Conservation (phyloP, 1,140 invertebrate genomes). For the Pseudobourletiella spinata region DNA sequence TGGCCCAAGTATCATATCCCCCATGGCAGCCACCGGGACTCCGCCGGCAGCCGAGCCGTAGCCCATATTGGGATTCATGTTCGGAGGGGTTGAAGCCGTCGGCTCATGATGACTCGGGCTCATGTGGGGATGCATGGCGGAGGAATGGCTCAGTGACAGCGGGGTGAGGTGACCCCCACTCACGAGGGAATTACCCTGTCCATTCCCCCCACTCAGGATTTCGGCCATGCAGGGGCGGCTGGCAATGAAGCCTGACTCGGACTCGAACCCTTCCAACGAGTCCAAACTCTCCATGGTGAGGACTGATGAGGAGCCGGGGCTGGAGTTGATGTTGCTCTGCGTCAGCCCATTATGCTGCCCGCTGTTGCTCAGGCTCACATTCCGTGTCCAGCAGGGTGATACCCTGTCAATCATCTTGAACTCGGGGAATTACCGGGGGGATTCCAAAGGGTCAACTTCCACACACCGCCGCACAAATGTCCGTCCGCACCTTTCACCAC, state of each 20-base stretch:
- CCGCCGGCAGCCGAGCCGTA: conserved; percentile 16
- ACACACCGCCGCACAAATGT: neutral
- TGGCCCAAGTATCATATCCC: neutral
- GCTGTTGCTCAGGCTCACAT: conserved; percentile 10
- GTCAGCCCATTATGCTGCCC: neutral
- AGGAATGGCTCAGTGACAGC: conserved; percentile 28
- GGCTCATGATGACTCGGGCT: conserved; percentile 32
- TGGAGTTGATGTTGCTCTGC: conserved; percentile 17
- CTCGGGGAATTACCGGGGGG: neutral
- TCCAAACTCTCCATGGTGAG: conserved; percentile 33
- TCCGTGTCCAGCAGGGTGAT: conserved; percentile 35
- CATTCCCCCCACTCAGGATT: conserved; percentile 45
- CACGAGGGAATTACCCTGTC: conserved; percentile 17
- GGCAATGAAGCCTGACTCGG: conserved; percentile 71
- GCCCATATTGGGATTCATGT: conserved; percentile 4
- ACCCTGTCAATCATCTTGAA: conserved; percentile 37
- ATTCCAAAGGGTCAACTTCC: too few relatives aligned
- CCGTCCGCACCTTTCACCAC: neutral
- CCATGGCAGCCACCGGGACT: neutral
- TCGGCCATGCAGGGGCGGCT: conserved; percentile 87
- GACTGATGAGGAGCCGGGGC: conserved; percentile 32
- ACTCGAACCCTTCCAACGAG: conserved; percentile 34
- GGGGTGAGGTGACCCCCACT: conserved; percentile 27
- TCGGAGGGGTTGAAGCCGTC: conserved; percentile 16
- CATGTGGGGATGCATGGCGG: conserved; percentile 32